phyloP scores from a whole-genome alignment of 2,113 vertebrate species.

The Plecotus auritus region DNA sequence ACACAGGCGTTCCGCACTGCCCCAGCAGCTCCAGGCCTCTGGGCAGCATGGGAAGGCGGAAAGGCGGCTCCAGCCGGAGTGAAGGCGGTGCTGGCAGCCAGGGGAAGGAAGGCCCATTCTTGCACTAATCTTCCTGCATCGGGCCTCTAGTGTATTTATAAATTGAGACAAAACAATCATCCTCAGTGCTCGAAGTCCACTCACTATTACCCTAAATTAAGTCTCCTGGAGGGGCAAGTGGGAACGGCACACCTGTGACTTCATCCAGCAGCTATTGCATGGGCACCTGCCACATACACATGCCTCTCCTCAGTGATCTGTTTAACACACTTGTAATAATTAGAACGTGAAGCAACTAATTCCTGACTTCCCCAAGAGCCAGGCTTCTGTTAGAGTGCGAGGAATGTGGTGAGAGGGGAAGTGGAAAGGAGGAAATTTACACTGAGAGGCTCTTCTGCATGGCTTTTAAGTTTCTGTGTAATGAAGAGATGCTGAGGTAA shows the following conservation, averaged over 20 bases:
- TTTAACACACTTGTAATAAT: constrained; percentile 50
- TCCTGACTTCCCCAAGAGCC: constrained; percentile 5
- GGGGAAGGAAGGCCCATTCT: too few relatives aligned
- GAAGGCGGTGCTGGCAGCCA: too few relatives aligned
- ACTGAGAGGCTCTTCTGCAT: constrained; percentile 21
- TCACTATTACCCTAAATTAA: neutral
- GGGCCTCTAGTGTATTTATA: neutral
- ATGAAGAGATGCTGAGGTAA: neutral
- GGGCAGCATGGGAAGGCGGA: too few relatives aligned
- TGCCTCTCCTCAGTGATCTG: constrained; percentile 8
- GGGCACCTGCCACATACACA: neutral
- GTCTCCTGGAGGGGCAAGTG: neutral
- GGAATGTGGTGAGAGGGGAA: neutral
- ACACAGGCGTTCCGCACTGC: too few relatives aligned
- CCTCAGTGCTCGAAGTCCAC: neutral
- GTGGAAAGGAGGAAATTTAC: neutral
- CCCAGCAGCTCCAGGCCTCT: too few relatives aligned
- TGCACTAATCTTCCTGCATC: too few relatives aligned
- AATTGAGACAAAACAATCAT: neutral
- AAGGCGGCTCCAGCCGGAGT: too few relatives aligned
- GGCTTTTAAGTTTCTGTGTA: neutral
- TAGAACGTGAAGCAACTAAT: constrained; percentile 47
- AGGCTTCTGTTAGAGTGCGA: neutral
- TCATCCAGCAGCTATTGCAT: neutral
- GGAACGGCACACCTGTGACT: rapidly evolving